Conservation (phyloP, 2,113 vertebrate genomes). For the Loxodonta africana region DNA sequence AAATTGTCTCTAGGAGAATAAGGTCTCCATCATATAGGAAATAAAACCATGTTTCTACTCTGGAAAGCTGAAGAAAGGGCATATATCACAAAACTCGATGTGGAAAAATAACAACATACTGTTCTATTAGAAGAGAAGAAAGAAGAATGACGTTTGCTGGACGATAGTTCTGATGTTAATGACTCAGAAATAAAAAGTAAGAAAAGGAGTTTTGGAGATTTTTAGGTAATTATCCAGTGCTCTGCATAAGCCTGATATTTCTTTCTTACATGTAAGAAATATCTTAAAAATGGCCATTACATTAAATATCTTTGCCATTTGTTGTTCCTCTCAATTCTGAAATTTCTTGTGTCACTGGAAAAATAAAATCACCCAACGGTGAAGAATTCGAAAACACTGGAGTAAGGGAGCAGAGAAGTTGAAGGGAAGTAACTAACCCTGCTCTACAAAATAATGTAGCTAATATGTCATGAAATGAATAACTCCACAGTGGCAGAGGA, state of each 20-base stretch:
- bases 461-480: neutral
- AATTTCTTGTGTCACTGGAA: neutral
- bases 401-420: neutral
- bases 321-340: neutral
- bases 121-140: neutral
- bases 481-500: neutral
- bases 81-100: slow-evolving; percentile 48
- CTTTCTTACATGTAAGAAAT: neutral
- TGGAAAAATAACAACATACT: neutral
- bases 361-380: neutral
- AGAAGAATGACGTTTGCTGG: slow-evolving; percentile 5
- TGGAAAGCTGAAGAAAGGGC: neutral
- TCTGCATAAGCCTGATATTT: neutral
- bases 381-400: neutral
- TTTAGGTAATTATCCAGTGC: neutral
- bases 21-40: slow-evolving; percentile 22
- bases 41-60: slow-evolving; percentile 58
- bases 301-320: neutral
- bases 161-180: slow-evolving; percentile 36
- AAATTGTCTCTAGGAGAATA: slow-evolving; percentile 52
- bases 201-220: neutral
- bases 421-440: neutral
- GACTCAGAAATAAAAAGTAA: neutral
- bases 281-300: neutral
- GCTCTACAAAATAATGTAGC: neutral